Evolutionary conservation across 2,113 vertebrate species (phyloP).

Genomic region (Caranx melampygus): DNA sequence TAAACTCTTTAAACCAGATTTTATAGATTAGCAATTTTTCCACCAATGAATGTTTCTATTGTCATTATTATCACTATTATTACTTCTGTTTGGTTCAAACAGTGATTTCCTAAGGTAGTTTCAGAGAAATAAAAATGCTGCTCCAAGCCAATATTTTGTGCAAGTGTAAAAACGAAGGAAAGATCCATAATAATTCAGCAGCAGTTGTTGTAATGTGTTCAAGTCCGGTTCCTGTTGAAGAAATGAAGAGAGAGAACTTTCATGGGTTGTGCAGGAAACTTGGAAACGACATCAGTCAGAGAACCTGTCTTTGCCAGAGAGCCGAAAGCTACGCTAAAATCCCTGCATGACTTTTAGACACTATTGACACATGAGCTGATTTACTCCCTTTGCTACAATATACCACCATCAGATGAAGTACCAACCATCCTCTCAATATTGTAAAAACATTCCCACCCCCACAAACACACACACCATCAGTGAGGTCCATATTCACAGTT

Average conservation of each 20-base stretch:
- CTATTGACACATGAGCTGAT: neutral
- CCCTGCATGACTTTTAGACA: conserved; percentile 12
- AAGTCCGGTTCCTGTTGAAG: conserved; percentile 8
- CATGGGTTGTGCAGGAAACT: conserved; percentile 5
- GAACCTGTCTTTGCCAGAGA: neutral
- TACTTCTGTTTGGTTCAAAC: neutral
- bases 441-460: conserved; percentile 5
- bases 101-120: neutral
- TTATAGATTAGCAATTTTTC: conserved; percentile 1
- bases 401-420: conserved; percentile 9
- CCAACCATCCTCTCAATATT: neutral
- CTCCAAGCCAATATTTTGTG: neutral
- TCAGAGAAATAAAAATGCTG: neutral
- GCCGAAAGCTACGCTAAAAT: conserved; percentile 16
- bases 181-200: neutral
- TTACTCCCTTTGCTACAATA: neutral
- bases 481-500: neutral
- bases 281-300: conserved; percentile 33
- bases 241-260: conserved; percentile 15
- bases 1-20: conserved; percentile 11
- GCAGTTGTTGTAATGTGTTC: neutral
- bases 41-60: neutral
- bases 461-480: conserved; percentile 2
- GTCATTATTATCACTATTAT: neutral
- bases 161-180: neutral